Conservation (phyloP, 2,888 invertebrate species). For the Tinea semifulvella region DNA sequence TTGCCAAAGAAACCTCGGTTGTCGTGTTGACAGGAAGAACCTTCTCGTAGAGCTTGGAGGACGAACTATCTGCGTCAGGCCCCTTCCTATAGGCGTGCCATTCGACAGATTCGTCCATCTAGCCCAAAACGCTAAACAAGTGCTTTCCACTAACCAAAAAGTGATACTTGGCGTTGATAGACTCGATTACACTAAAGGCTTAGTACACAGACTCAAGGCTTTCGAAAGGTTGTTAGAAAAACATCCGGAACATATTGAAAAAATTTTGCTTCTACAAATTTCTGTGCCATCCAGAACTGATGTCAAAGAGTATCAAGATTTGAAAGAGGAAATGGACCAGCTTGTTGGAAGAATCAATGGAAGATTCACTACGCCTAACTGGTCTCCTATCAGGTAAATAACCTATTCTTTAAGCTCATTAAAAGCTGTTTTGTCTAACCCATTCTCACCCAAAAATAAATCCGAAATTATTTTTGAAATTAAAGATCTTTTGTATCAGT, state of each 20-base stretch:
- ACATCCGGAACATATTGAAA: constrained; percentile 86
- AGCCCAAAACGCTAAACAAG: constrained; percentile 74
- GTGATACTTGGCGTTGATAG: constrained; percentile 89
- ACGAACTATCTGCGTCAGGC: constrained; percentile 82
- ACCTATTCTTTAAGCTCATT: background rate
- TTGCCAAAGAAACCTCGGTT: constrained; percentile 86
- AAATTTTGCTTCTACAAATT: constrained; percentile 83
- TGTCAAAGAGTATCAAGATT: constrained; percentile 88
- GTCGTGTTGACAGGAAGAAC: constrained; percentile 88
- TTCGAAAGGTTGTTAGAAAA: constrained; percentile 83
- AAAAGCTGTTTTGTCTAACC: too few relatives aligned
- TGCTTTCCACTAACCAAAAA: constrained; percentile 78
- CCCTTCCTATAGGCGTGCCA: constrained; percentile 89
- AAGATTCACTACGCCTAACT: constrained; percentile 88
- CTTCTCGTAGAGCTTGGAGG: constrained; percentile 88
- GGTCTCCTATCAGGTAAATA: constrained; percentile 84
- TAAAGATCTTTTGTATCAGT: too few relatives aligned
- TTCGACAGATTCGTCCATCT: constrained; percentile 85
- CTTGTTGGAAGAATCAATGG: constrained; percentile 89
- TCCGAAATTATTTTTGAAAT: too few relatives aligned
- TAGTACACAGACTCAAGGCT: constrained; percentile 82
- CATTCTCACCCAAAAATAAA: too few relatives aligned
- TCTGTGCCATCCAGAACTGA: constrained; percentile 90
- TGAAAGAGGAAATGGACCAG: constrained; percentile 92
- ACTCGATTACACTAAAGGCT: constrained; percentile 90